phyloP scores from a whole-genome alignment of 2,113 vertebrate genomes.

The Rhabdomys dilectus region DNA sequence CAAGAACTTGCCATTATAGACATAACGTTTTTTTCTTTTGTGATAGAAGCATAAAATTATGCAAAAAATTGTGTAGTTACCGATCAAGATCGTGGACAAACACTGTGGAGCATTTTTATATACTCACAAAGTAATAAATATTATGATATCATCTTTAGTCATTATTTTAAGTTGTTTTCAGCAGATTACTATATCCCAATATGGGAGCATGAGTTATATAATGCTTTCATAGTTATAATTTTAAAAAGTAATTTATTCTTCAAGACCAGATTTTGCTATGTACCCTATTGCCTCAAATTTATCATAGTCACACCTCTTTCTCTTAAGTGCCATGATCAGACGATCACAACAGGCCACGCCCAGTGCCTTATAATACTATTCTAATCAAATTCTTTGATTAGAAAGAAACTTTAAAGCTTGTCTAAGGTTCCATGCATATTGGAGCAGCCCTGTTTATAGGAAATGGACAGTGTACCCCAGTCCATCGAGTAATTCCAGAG shows the following conservation, averaged over 20 bases:
- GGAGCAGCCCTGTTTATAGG: neutral
- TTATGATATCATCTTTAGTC: neutral
- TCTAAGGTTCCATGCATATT: neutral
- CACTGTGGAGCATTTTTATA: neutral
- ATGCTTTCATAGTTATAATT: neutral
- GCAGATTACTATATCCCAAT: neutral
- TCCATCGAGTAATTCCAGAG: neutral
- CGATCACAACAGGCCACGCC: neutral
- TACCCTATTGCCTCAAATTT: neutral
- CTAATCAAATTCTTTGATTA: conserved; percentile 15
- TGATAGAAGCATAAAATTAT: neutral
- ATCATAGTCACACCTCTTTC: neutral
- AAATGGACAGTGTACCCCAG: neutral
- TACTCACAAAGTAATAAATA: conserved; percentile 14
- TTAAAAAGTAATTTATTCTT: neutral
- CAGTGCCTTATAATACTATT: neutral
- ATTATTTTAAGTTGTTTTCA: conserved; percentile 27
- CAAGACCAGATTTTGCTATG: neutral
- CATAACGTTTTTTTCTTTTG: neutral
- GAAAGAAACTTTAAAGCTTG: neutral
- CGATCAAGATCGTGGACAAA: neutral
- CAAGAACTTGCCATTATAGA: neutral
- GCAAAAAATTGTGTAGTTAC: neutral
- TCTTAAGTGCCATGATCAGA: neutral
- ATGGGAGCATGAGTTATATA: neutral